These are phyloP conservation scores for Andrena flavipes DNA, from an alignment of 2,888 invertebrate species.

Conservation along the genomic window DNA sequence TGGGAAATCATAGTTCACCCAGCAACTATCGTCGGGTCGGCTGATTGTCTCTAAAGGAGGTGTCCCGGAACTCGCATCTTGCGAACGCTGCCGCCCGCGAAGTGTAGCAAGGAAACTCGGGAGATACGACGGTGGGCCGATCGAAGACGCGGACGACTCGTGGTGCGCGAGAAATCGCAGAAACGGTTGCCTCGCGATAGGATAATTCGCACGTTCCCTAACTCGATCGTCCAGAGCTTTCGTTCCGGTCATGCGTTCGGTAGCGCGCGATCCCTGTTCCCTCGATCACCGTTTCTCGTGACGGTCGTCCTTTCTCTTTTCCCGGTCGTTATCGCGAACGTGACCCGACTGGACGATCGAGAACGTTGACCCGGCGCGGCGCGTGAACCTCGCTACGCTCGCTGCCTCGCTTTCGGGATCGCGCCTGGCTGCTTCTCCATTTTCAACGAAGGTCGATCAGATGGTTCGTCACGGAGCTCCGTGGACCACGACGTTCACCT, in stretches of 20 bases:
- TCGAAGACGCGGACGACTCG: too few relatives aligned
- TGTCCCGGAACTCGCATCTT: conserved; percentile 2
- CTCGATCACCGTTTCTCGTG: background rate
- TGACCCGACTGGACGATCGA: conserved; percentile 57
- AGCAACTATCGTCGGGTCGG: conserved; percentile 53
- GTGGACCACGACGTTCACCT: background rate
- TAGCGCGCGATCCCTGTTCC: conserved; percentile 1
- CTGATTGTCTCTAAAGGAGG: conserved; percentile 59
- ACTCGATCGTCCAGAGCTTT: background rate
- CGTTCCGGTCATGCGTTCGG: conserved; percentile 8
- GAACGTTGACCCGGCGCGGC: conserved; percentile 59
- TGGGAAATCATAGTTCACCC: conserved; percentile 58
- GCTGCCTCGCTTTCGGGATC: conserved; percentile 8
- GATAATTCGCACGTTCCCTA: conserved; percentile 34
- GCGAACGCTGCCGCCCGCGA: too few relatives aligned
- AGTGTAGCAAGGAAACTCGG: too few relatives aligned
- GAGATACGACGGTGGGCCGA: too few relatives aligned
- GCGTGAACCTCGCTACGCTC: conserved; percentile 32
- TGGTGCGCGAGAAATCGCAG: too few relatives aligned
- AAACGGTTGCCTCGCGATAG: conserved; percentile 39
- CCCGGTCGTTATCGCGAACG: conserved; percentile 50
- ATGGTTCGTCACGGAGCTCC: too few relatives aligned
- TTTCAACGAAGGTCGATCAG: background rate
- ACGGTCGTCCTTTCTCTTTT: conserved; percentile 28
- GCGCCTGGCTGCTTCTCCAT: conserved; percentile 5